Conservation (phyloP, 2,888 invertebrate genomes). For the Trachelus tabidus region DNA sequence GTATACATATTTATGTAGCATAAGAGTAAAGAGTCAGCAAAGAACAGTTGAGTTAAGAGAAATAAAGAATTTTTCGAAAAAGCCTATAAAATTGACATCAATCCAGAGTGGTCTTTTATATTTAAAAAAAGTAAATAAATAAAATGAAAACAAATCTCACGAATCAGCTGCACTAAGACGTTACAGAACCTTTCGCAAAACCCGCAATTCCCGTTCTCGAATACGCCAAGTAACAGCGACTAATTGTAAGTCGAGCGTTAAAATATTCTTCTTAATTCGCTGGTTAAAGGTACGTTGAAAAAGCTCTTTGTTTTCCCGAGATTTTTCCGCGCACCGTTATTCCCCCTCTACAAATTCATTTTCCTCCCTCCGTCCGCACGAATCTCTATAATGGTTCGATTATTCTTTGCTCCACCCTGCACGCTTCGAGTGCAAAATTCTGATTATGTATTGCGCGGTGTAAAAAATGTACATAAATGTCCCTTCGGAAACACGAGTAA, state of each 20-base stretch:
- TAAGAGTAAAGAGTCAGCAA: too few relatives aligned
- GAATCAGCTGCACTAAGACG: neutral
- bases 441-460: constrained; percentile 6
- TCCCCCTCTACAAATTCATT: constrained; percentile 2
- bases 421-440: constrained; percentile 21
- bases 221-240: constrained; percentile 46
- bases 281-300: constrained; percentile 20
- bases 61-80: neutral
- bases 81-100: neutral
- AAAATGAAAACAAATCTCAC: neutral
- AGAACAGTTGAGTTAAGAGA: neutral
- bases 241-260: constrained; percentile 58
- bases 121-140: neutral
- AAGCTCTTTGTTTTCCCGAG: constrained; percentile 46
- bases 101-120: neutral
- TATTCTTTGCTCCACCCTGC: constrained; percentile 4
- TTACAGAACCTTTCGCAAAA: neutral
- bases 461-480: neutral
- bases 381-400: constrained; percentile 23
- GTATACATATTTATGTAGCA: too few relatives aligned
- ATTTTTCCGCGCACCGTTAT: constrained; percentile 21
- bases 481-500: neutral
- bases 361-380: constrained; percentile 22
- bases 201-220: neutral
- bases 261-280: constrained; percentile 57